phyloP scores from a whole-genome alignment of 1,140 invertebrate species.

The Rhopalosiphum padi region DNA sequence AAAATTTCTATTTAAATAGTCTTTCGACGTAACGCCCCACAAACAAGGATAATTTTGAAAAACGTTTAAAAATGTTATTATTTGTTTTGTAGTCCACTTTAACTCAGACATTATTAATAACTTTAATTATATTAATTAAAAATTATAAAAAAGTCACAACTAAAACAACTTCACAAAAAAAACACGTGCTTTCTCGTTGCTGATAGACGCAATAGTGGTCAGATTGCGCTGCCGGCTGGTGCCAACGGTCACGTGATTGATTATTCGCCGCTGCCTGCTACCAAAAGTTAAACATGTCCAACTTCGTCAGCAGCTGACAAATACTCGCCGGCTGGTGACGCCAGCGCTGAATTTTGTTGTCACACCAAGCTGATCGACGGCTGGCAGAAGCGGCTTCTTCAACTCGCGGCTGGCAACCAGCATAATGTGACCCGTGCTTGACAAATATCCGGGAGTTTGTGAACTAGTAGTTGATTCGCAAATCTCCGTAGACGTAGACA shows the following conservation, averaged over 20 bases:
- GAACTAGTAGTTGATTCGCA: neutral
- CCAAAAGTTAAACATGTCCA: constrained; percentile 38
- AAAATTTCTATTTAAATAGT: too few species aligned
- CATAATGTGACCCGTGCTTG: constrained; percentile 30
- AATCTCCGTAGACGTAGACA: neutral
- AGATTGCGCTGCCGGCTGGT: neutral
- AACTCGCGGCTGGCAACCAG: constrained; percentile 28
- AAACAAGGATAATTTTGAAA: constrained; percentile 22
- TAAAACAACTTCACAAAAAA: neutral
- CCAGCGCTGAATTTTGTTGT: constrained; percentile 20
- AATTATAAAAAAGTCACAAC: constrained; percentile 3
- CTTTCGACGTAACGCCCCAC: too few species aligned
- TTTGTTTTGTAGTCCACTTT: neutral
- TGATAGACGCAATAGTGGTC: constrained; percentile 12
- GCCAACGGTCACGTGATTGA: neutral
- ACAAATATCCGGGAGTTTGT: neutral
- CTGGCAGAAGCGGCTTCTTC: constrained; percentile 19
- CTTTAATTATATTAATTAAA: constrained; percentile 26
- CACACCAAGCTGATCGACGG: constrained; percentile 43
- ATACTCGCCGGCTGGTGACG: neutral
- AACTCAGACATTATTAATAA: constrained; percentile 14
- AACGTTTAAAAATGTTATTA: constrained; percentile 15
- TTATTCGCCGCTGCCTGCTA: neutral
- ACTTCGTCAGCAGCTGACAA: constrained; percentile 34
- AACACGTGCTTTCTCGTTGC: constrained; percentile 1